Evolutionary conservation across 2,888 invertebrate species (phyloP).

Genomic region (Hypercompe scribonia): DNA sequence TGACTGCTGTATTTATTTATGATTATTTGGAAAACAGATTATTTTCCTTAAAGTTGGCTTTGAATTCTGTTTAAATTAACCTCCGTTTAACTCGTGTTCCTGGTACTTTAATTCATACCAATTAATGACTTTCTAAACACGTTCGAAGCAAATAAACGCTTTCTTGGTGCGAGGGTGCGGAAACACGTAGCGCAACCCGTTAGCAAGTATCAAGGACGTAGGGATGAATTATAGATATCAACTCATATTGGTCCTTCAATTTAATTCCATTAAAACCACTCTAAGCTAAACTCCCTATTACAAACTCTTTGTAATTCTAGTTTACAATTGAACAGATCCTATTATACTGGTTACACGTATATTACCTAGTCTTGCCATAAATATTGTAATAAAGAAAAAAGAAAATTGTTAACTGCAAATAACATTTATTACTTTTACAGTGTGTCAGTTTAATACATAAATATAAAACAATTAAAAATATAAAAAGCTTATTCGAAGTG

Average conservation of each 20-base stretch:
- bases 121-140: background rate
- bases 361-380: no score
- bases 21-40: no score
- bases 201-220: conserved; percentile 6
- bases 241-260: background rate
- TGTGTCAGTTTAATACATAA: no score
- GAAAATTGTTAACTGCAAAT: no score
- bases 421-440: no score
- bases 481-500: no score
- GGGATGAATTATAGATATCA: conserved; percentile 1
- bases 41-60: no score
- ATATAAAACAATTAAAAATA: no score
- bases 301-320: conserved; percentile 1
- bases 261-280: background rate
- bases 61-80: background rate
- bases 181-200: conserved; percentile 1
- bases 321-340: conserved; percentile 1
- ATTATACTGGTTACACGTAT: background rate
- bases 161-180: background rate
- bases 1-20: no score
- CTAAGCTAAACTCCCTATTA: conserved; percentile 5
- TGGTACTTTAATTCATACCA: background rate
- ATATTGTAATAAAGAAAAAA: no score
- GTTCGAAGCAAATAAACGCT: background rate
- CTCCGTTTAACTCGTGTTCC: background rate